Base-by-base conservation (phyloP, 2,888 invertebrate genomes). In the Drosophila falleni region DNA sequence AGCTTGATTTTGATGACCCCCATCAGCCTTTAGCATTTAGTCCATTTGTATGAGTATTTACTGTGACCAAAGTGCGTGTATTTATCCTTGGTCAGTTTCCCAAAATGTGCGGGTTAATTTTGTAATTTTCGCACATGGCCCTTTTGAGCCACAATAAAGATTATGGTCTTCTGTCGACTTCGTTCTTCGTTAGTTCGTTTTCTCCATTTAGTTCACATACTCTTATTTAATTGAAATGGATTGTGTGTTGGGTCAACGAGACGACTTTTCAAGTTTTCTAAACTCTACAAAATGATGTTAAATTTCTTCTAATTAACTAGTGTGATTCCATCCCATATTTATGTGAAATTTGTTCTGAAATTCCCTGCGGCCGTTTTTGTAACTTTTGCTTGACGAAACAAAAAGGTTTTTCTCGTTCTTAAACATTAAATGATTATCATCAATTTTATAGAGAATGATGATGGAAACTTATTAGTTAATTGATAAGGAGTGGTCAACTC, bases 111-210 rank as follows among this genome's bases (percentile, higher is more conserved):
- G 80, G 80, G 76, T 87, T 76, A 78, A 76, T 80, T 80, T 78
- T 63, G 70, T 66, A 71, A 74, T 76, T 81, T 81, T 81, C 86
- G 83, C 83, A 84, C 83, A 84, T 82, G 83, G 78, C 71, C 77
- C 67, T 74, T 75, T 66, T 15, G 44, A 53, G 64, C 73, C 69
- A 76, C 71, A 76, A 88, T 88, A 88, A 88, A 80, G 88, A 83
- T 78, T 78, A 71, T 82, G 78, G 73, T 78, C 76, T 39, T 44
- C 35, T 35, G 55, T 56, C 31, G 26, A 8, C 26, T 53, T 26
- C 16, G 13, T 33, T 41, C 23, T 26, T 10, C 31, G 5, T 42
- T 13, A 13, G 44, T 46, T 29, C 42, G 39, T 23, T 66, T 58
- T 49, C 59, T 37, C 41, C 31, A 13, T 15, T 60, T 47, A 71